Percentiles rank a stretch among this genome's conserved stretches.
Conservation (phyloP, 2,797 vertebrate species). For the Gorsachius magnificus region DNA sequence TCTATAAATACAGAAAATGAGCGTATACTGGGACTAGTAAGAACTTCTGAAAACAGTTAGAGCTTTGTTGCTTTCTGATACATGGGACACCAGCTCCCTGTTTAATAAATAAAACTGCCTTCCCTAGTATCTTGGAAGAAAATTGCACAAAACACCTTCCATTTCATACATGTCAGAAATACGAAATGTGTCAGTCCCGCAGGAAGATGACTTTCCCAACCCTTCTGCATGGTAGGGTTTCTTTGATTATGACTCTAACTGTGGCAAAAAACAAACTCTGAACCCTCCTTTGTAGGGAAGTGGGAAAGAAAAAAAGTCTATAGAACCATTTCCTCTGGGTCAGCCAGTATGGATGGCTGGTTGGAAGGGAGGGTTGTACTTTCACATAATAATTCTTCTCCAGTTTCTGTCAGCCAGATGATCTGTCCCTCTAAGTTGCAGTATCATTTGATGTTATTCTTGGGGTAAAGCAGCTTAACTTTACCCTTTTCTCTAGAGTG, state of each 20-base stretch:
- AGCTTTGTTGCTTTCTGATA: background rate
- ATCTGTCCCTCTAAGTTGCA: background rate
- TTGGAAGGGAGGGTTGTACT: background rate
- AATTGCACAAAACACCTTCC: background rate
- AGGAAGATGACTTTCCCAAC: background rate
- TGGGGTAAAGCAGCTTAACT: background rate
- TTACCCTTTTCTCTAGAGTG: background rate
- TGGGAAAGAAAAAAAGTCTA: background rate
- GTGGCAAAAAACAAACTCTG: background rate
- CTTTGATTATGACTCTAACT: background rate
- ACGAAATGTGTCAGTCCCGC: background rate
- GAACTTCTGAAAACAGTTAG: background rate
- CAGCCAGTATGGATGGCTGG: background rate
- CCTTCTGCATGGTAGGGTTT: background rate
- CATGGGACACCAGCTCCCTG: background rate
- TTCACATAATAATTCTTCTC: background rate
- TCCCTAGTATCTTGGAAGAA: background rate
- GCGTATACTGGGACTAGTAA: background rate
- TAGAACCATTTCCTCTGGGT: accelerated
- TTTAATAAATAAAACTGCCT: background rate
- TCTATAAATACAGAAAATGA: background rate
- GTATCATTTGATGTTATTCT: background rate
- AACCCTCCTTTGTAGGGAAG: background rate
- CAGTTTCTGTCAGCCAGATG: background rate
- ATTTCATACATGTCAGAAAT: background rate